Conservation (phyloP, 2,113 vertebrate species). For the Pseudonaja textilis region DNA sequence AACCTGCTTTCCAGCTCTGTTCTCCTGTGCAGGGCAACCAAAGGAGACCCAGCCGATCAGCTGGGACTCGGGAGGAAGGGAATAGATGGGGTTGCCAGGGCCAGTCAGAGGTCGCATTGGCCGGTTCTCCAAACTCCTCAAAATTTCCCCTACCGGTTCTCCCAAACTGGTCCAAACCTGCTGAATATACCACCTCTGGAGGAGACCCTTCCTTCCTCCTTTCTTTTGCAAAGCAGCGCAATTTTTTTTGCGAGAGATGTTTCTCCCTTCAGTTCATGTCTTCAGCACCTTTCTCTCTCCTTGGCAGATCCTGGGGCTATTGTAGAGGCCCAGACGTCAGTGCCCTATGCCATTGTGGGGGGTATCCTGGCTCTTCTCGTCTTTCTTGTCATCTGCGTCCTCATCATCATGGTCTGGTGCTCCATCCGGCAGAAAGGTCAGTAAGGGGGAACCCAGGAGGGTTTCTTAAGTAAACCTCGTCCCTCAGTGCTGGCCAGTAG, state of each 20-base stretch:
- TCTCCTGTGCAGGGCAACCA: no score
- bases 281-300: neutral
- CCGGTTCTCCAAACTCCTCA: no score
- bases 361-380: conserved; percentile 87
- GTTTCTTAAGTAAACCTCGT: neutral
- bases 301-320: conserved; percentile 84
- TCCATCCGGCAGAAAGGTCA: conserved; percentile 92
- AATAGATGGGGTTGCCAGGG: no score
- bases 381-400: conserved; percentile 88
- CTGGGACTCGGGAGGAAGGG: no score
- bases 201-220: neutral
- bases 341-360: conserved; percentile 88
- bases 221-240: neutral
- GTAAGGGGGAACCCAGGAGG: neutral
- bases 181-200: no score
- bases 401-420: conserved; percentile 91
- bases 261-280: neutral
- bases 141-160: no score
- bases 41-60: no score
- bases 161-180: no score
- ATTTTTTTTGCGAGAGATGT: neutral
- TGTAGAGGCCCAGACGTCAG: conserved; percentile 86
- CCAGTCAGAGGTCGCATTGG: no score
- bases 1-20: no score
- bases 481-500: neutral